Conservation (phyloP, 1,140 invertebrate genomes). For the Orussus abietinus region DNA sequence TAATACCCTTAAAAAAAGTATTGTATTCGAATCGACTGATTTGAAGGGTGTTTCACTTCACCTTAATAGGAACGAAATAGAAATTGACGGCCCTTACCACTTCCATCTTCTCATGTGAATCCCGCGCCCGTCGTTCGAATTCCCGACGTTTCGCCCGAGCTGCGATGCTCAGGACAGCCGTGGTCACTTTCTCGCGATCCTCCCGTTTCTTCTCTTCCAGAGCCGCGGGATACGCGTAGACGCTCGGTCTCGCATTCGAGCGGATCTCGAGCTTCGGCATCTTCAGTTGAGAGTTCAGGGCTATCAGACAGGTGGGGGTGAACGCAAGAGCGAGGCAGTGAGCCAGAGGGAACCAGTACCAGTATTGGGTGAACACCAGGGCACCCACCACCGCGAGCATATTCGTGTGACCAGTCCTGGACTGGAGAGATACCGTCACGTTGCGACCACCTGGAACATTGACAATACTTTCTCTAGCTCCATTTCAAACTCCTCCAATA, state of each 20-base stretch:
- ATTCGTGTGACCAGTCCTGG: slow-evolving; percentile 95
- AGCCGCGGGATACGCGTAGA: slow-evolving; percentile 94
- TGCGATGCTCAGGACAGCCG: slow-evolving; percentile 95
- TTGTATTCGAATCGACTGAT: too few species aligned
- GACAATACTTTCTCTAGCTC: too few species aligned
- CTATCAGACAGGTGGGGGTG: slow-evolving; percentile 93
- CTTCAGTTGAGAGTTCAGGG: slow-evolving; percentile 90
- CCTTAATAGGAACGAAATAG: too few species aligned
- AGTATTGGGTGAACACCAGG: slow-evolving; percentile 97
- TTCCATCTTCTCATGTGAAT: slow-evolving; percentile 69
- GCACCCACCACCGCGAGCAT: slow-evolving; percentile 97
- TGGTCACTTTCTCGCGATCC: slow-evolving; percentile 92
- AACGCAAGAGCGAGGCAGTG: slow-evolving; percentile 95
- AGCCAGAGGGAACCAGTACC: slow-evolving; percentile 99
- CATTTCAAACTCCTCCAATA: too few species aligned
- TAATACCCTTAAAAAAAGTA: too few species aligned
- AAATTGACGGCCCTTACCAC: slow-evolving; percentile 54
- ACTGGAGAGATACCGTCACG: slow-evolving; percentile 92
- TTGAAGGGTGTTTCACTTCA: too few species aligned
- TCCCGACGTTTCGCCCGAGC: slow-evolving; percentile 82
- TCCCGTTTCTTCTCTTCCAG: slow-evolving; percentile 98
- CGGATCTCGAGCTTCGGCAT: slow-evolving; percentile 95
- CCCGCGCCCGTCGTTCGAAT: slow-evolving; percentile 57
- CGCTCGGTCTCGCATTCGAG: slow-evolving; percentile 90
- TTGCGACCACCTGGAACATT: slow-evolving; percentile 84